phyloP scores from a whole-genome alignment of 2,113 vertebrate genomes.

The Cnemophilus loriae region DNA sequence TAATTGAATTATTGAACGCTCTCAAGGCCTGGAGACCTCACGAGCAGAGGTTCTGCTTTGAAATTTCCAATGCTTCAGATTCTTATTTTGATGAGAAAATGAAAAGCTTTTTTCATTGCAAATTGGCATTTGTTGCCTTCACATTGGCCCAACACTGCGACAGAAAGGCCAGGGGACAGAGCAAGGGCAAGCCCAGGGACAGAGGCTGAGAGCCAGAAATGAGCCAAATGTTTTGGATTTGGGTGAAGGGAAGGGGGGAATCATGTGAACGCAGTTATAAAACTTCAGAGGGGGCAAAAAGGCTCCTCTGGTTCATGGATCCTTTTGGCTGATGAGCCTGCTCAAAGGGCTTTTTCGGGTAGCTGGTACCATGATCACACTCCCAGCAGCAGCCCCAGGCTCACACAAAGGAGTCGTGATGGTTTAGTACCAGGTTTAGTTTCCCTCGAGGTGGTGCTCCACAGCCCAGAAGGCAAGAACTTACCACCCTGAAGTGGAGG shows the following conservation, averaged over 20 bases:
- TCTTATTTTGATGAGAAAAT: not conserved
- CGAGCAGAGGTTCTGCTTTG: not conserved
- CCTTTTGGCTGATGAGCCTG: not conserved
- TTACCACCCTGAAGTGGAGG: not conserved
- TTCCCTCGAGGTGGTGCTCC: accelerated
- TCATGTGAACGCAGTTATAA: not conserved
- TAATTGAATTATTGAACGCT: not conserved
- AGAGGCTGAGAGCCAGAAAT: not conserved
- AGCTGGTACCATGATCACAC: not conserved
- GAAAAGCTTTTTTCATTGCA: constrained; percentile 8
- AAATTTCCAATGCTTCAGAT: not conserved
- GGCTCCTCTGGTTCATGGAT: not conserved
- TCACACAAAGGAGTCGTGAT: not conserved
- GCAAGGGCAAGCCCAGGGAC: not conserved
- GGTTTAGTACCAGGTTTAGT: not conserved
- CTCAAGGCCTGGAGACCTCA: not conserved
- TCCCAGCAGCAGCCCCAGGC: not conserved
- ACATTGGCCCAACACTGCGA: not conserved
- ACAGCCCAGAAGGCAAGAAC: not conserved
- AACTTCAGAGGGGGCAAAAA: not conserved
- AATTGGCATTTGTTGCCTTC: not conserved
- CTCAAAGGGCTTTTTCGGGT: not conserved
- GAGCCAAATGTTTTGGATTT: not conserved
- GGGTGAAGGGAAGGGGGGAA: not conserved
- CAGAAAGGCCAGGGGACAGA: not conserved